Conservation (phyloP, 2,888 invertebrate species). For the Epistrophe eligans region DNA sequence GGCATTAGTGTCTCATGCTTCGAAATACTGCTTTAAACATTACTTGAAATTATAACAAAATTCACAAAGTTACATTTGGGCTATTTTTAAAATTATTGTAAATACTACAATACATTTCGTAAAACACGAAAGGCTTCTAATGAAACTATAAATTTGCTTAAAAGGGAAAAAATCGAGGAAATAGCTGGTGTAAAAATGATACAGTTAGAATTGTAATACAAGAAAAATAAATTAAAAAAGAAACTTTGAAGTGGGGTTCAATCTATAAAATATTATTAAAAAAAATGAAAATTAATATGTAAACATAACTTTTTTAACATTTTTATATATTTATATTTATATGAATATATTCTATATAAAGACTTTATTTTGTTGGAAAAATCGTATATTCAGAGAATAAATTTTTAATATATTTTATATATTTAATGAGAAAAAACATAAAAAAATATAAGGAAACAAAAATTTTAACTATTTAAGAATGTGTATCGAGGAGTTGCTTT, state of each 20-base stretch:
- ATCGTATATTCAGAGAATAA: slow-evolving; percentile 72
- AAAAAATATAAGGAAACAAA: slow-evolving; percentile 60
- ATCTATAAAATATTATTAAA: slow-evolving; percentile 43
- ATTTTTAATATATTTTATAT: slow-evolving; percentile 76
- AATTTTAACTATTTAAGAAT: slow-evolving; percentile 69
- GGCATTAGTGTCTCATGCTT: slow-evolving; percentile 38
- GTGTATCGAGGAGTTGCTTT: slow-evolving; percentile 73
- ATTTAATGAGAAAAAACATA: slow-evolving; percentile 60
- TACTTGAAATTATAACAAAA: slow-evolving; percentile 14
- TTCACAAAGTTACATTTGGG: slow-evolving; percentile 52
- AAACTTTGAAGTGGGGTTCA: slow-evolving; percentile 66
- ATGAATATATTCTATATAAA: slow-evolving; percentile 76
- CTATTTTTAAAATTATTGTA: slow-evolving; percentile 42
- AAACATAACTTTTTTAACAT: slow-evolving; percentile 70
- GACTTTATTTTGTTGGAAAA: slow-evolving; percentile 75
- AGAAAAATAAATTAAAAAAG: slow-evolving; percentile 20
- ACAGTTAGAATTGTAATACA: slow-evolving; percentile 28
- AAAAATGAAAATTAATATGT: slow-evolving; percentile 40
- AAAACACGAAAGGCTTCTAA: slow-evolving; percentile 45
- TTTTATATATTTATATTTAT: slow-evolving; percentile 76
- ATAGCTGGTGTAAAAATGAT: slow-evolving; percentile 54
- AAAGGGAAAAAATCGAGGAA: slow-evolving; percentile 52
- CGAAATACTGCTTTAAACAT: slow-evolving; percentile 32
- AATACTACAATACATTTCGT: slow-evolving; percentile 18
- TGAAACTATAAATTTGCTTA: slow-evolving; percentile 71